Evolutionary conservation across 35 echinoderm and acorn worm species (phyloP).

Genomic region (Hemicentrotus pulcherrimus): DNA sequence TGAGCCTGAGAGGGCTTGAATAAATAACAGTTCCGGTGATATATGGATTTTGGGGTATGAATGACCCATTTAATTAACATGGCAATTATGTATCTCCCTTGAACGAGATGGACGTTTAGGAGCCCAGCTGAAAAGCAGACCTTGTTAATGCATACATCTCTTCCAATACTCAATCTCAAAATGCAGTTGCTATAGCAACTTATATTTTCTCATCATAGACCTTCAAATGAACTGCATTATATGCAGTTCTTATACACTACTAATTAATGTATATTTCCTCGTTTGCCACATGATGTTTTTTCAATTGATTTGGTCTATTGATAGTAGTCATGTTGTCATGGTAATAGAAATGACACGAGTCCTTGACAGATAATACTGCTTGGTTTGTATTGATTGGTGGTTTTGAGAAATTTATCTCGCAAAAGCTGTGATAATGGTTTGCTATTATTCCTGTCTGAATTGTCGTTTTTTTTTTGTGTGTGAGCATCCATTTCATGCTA

Average conservation of each 20-base stretch:
- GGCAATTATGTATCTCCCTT: not conserved
- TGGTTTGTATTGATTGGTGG: not conserved
- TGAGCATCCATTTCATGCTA: too few relatives aligned
- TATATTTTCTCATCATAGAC: not conserved
- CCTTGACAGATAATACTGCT: not conserved
- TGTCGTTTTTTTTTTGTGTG: not conserved
- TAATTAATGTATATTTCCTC: not conserved
- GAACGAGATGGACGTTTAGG: not conserved
- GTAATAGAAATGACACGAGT: not conserved
- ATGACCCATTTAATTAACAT: conserved; percentile 19
- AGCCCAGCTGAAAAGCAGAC: not conserved
- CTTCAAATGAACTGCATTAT: not conserved
- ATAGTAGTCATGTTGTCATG: not conserved
- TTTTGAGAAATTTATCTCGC: not conserved
- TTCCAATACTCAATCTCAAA: not conserved
- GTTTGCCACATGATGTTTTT: not conserved
- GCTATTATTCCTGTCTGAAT: not conserved
- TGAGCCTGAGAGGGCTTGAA: not conserved
- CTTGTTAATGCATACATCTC: not conserved
- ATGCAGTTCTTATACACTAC: not conserved
- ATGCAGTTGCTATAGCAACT: not conserved
- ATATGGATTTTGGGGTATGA: not conserved
- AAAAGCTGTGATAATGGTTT: not conserved
- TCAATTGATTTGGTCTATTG: conserved; percentile 6
- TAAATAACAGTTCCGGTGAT: not conserved